Percentiles rank a stretch among this genome's conserved stretches.
Evolutionary conservation across 2,888 invertebrate species (phyloP).

Genomic region (Coenonympha arcania): DNA sequence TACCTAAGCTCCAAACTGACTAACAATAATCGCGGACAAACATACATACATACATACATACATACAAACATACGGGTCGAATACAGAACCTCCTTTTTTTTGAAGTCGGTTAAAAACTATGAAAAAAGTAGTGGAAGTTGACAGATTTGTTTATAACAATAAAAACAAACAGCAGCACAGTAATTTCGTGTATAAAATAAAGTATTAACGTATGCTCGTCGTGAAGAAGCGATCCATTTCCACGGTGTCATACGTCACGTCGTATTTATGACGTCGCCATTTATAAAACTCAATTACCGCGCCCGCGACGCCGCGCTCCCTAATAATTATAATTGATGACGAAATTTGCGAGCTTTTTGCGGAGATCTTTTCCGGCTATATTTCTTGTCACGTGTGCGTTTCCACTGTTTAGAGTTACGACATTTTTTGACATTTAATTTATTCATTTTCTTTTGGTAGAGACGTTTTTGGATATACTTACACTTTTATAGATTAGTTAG

Average conservation of each 20-base stretch:
- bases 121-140: too few species aligned
- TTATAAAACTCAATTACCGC: slow-evolving; percentile 73
- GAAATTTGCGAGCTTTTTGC: slow-evolving; percentile 73
- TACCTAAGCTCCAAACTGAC: too few species aligned
- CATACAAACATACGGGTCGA: too few species aligned
- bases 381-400: slow-evolving; percentile 53
- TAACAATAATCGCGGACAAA: too few species aligned
- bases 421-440: background rate
- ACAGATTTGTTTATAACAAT: too few species aligned
- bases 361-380: slow-evolving; percentile 62
- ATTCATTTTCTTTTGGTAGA: background rate
- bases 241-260: slow-evolving; percentile 23
- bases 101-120: too few species aligned
- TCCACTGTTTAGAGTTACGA: slow-evolving; percentile 33
- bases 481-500: too few species aligned
- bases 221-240: slow-evolving; percentile 11
- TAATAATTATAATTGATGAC: slow-evolving; percentile 74
- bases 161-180: too few species aligned
- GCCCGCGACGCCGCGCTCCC: slow-evolving; percentile 46
- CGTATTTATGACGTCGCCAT: slow-evolving; percentile 58
- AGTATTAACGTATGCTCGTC: background rate
- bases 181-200: background rate
- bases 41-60: too few species aligned
- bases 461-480: background rate
- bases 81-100: too few species aligned